Evolutionary conservation across 2,888 invertebrate genomes (phyloP).

Genomic region (Stegophylla sp.): DNA sequence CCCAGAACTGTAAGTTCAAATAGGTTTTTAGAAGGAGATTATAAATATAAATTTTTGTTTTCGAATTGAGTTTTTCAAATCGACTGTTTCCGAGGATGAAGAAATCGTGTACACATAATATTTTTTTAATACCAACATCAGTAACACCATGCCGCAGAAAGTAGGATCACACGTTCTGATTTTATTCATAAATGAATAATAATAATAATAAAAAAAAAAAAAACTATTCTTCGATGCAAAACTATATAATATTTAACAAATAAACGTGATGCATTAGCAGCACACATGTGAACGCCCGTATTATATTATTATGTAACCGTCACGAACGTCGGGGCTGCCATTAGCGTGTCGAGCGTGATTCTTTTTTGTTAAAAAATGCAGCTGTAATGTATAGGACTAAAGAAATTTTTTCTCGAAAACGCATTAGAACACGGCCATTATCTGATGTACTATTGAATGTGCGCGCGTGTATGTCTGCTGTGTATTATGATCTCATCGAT

Average conservation of each 20-base stretch:
- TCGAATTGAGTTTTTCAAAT: too few species aligned
- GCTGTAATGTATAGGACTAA: not conserved
- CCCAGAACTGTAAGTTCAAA: too few species aligned
- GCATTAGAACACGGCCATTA: conserved; percentile 35
- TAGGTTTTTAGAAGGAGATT: too few species aligned
- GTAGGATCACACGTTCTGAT: not conserved
- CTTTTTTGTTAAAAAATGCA: conserved; percentile 11
- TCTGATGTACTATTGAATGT: conserved; percentile 6
- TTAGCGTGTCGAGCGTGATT: conserved; percentile 37
- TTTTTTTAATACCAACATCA: not conserved
- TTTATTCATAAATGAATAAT: too few species aligned
- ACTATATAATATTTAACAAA: conserved; percentile 3
- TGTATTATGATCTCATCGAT: conserved; percentile 11
- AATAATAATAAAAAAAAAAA: not conserved
- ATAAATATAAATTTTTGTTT: too few species aligned
- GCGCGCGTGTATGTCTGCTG: too few species aligned
- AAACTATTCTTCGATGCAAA: not conserved
- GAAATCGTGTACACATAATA: too few species aligned
- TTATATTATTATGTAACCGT: conserved; percentile 2
- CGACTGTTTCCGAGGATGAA: too few species aligned
- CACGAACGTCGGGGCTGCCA: conserved; percentile 16
- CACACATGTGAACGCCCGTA: not conserved
- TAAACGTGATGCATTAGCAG: not conserved
- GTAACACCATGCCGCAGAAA: not conserved
- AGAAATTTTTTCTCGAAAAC: conserved; percentile 30